Percentiles rank a stretch among this genome's conserved stretches.
Evolutionary conservation across 2,113 vertebrate genomes (phyloP).

Genomic region (Oreochromis aureus): DNA sequence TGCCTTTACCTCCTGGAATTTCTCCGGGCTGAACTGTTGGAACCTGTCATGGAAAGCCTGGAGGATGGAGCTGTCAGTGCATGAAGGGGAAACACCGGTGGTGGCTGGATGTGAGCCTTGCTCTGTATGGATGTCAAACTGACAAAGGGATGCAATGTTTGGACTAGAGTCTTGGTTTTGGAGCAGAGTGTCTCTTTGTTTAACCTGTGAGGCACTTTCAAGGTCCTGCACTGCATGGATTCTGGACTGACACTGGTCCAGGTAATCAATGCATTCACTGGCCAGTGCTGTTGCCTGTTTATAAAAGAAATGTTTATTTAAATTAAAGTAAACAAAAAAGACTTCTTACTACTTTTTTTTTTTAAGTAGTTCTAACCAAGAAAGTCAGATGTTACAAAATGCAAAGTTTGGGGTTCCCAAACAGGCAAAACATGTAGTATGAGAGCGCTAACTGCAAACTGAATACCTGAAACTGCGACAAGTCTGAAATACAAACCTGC

Average conservation of each 20-base stretch:
- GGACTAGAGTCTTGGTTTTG: neutral
- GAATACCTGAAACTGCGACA: neutral
- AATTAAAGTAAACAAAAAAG: neutral
- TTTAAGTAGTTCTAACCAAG: neutral
- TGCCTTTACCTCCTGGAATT: slow-evolving; percentile 76
- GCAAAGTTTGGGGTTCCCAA: neutral
- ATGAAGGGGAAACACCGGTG: neutral
- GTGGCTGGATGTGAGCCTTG: neutral
- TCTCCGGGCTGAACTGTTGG: slow-evolving; percentile 65
- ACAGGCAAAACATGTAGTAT: neutral
- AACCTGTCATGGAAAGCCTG: slow-evolving; percentile 76
- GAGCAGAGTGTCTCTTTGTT: neutral
- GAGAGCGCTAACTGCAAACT: too few species aligned
- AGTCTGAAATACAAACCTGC: slow-evolving; percentile 68
- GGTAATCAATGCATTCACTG: slow-evolving; percentile 71
- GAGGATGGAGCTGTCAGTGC: slow-evolving; percentile 45
- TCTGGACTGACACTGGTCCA: slow-evolving; percentile 35
- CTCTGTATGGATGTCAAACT: neutral
- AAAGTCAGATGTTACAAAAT: neutral
- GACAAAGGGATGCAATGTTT: neutral
- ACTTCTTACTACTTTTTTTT: neutral
- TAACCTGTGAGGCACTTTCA: neutral
- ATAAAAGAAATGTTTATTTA: neutral
- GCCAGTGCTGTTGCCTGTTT: slow-evolving; percentile 75
- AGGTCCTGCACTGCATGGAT: slow-evolving; percentile 13